Base-by-base conservation (phyloP, 1,140 invertebrate species). In the Drosophila azteca region DNA sequence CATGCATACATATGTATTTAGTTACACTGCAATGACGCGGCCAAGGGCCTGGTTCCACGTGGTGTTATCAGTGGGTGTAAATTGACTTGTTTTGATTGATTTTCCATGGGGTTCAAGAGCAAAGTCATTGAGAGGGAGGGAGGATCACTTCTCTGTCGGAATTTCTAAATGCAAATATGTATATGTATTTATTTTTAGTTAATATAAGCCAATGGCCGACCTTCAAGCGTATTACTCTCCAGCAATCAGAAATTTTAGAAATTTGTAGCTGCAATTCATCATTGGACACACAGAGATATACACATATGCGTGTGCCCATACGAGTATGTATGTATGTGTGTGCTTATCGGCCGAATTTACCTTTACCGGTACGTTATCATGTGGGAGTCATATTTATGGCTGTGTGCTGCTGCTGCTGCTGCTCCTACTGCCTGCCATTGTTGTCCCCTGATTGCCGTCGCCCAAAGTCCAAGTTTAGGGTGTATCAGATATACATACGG, bases 401-500 rank as follows among this genome's bases (percentile, higher is more conserved):
- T 35, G 9, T 35, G 31, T 11, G 31, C 31, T 9, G 31, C 29
- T 20, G 17, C 17, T 5, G 24, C 24, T 5, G 24, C 17, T 26
- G 22, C 22, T 24, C 1, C 31, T n/a, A n/a, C n/a, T n/a, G n/a
- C n/a, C n/a, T 35, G 31, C 31, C 31, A 35, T 35, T 35, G 31
- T 35, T 73, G 52, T 57, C 48, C 46, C 31, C 60, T 44, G 41
- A 64, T 74, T 45, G 44, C 46, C 71, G 53, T 44, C 53, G 48
- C 20, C 31, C 74, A 75, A 75, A 75, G 71, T 75, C 61, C 71
- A 75, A 49, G 20, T 59, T 49, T 71, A 50, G 71, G 71, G 71
- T 75, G 71, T 64, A 66, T 74, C 60, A 64, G 8, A 65, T 49
- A 63, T 61, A 39, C 60, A 13, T 31, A 65, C 45, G 60, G 65